A percentile compares a stretch with the other conserved stretches of the same genome.
Conservation (phyloP, 2,797 vertebrate genomes). For the Geotrypetes seraphini region DNA sequence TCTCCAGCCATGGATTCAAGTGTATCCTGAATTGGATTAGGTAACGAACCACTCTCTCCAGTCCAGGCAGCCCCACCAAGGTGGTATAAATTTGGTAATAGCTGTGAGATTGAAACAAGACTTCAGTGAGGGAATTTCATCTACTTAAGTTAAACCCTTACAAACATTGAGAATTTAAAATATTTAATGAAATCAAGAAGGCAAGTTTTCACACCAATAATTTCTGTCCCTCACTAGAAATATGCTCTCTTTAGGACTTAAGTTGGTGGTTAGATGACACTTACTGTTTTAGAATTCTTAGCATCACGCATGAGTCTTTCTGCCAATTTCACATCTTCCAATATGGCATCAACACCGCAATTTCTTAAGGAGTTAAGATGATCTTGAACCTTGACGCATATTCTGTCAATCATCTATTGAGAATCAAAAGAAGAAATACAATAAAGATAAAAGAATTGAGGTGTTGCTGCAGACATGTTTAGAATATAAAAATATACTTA, state of each 20-base stretch:
- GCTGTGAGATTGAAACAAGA: constrained; percentile 50
- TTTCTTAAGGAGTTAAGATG: constrained; percentile 90
- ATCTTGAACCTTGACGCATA: constrained; percentile 96
- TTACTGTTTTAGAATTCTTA: constrained; percentile 93
- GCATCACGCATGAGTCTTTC: constrained; percentile 89
- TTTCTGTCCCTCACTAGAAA: background rate
- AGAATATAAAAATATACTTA: no score
- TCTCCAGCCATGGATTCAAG: constrained; percentile 94
- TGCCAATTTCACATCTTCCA: constrained; percentile 81
- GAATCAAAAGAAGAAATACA: background rate
- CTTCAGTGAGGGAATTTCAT: no score
- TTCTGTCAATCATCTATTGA: constrained; percentile 87
- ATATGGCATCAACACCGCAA: constrained; percentile 67
- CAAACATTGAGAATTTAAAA: background rate
- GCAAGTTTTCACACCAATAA: no score
- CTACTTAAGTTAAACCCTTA: background rate
- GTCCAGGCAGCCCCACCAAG: constrained; percentile 73
- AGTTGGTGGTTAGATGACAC: no score
- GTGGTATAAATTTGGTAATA: constrained; percentile 89
- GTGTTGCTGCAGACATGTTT: no score
- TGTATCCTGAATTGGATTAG: constrained; percentile 85
- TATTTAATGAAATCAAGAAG: no score
- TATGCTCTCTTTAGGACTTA: no score
- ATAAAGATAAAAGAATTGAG: background rate
- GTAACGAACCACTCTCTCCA: constrained; percentile 62